Percentiles rank a stretch among this genome's conserved stretches.
These are phyloP conservation scores for Boloria selene DNA, from an alignment of 2,888 invertebrate species.

Conservation along the genomic window DNA sequence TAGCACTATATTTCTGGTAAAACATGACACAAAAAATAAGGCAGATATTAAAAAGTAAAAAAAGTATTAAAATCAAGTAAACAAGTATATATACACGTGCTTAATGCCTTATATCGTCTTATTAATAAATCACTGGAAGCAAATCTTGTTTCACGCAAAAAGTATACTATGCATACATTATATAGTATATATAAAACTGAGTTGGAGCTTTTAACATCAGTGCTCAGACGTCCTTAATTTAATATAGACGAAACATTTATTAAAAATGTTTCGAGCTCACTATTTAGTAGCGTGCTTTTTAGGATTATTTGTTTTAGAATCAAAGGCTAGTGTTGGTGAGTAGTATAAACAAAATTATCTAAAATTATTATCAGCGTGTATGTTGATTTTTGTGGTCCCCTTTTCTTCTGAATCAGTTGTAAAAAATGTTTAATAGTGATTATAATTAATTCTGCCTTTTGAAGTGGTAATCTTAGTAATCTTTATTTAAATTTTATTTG, in stretches of 20 bases:
- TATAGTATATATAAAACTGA: conserved; percentile 13
- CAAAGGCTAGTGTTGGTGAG: conserved; percentile 8
- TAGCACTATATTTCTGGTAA: too few relatives aligned
- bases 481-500: too few relatives aligned
- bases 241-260: conserved; percentile 7
- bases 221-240: conserved; percentile 11
- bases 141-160: conserved; percentile 11
- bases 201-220: conserved; percentile 1
- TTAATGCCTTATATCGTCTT: background rate
- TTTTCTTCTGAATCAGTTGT: too few relatives aligned
- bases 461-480: too few relatives aligned
- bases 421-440: too few relatives aligned
- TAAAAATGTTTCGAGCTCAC: conserved; percentile 14
- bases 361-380: background rate
- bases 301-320: conserved; percentile 8
- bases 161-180: background rate
- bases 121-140: background rate
- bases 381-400: too few relatives aligned
- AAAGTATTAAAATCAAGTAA: background rate
- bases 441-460: too few relatives aligned
- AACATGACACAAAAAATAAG: too few relatives aligned
- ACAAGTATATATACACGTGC: background rate
- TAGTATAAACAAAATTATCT: background rate
- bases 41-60: too few relatives aligned
- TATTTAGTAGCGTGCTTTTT: conserved; percentile 13